Evolutionary conservation across 2,888 invertebrate genomes (phyloP).

Genomic region (Calliopum simillimum): DNA sequence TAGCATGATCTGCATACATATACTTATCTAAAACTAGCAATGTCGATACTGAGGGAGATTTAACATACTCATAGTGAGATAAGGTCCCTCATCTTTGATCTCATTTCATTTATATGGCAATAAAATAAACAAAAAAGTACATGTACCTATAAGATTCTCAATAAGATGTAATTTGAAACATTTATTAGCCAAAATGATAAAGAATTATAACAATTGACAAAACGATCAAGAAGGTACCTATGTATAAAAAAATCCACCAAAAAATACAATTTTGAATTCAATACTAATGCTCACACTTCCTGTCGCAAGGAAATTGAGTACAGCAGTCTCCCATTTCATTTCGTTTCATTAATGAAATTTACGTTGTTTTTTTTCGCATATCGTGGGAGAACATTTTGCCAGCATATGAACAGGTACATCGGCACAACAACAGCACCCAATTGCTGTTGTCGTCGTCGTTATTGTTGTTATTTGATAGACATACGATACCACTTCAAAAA

Average conservation of each 20-base stretch:
- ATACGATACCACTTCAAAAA: constrained; percentile 64
- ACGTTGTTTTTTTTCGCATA: constrained; percentile 11
- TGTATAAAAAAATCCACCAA: neutral
- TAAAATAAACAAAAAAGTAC: neutral
- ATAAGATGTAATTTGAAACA: no score
- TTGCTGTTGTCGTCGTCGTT: constrained; percentile 27
- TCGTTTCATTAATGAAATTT: constrained; percentile 33
- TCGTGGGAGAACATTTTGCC: constrained; percentile 23
- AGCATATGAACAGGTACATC: constrained; percentile 19
- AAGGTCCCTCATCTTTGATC: no score
- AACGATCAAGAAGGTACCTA: no score
- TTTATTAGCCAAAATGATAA: no score
- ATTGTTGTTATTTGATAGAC: constrained; percentile 37
- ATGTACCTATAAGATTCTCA: constrained; percentile 33
- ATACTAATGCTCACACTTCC: constrained; percentile 35
- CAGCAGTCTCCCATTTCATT: constrained; percentile 32
- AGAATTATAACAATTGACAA: no score
- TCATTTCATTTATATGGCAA: no score
- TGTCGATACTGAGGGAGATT: no score
- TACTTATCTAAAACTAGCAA: no score
- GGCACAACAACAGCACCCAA: constrained; percentile 23
- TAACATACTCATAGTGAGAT: no score
- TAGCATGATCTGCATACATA: no score
- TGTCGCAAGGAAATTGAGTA: constrained; percentile 8
- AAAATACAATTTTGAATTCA: neutral